phyloP scores from a whole-genome alignment of 2,888 invertebrate species.

The Nesidiocoris tenuis region DNA sequence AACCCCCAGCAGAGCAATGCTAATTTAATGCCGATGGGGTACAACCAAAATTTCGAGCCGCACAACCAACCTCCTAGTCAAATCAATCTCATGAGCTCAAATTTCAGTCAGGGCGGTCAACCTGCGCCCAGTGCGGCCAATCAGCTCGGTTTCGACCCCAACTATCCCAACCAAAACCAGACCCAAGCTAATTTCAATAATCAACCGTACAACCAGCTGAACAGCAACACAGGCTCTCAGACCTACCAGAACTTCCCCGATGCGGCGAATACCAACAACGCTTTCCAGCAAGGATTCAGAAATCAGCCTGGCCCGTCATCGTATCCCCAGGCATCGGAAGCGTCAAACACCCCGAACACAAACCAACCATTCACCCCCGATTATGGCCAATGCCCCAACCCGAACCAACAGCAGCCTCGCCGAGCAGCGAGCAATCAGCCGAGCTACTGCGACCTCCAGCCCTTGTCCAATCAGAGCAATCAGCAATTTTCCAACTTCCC shows the following conservation, averaged over 20 bases:
- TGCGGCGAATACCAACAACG: background rate
- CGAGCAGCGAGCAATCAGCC: constrained; percentile 21
- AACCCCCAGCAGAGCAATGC: background rate
- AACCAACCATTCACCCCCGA: background rate
- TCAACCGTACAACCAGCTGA: constrained; percentile 4
- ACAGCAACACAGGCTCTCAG: background rate
- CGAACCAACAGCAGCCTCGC: background rate
- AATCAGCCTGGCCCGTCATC: background rate
- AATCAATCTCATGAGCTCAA: background rate
- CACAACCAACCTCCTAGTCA: background rate
- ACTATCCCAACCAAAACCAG: background rate
- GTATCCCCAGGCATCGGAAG: background rate
- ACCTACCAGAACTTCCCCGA: constrained; percentile 6
- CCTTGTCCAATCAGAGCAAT: background rate
- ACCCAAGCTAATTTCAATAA: background rate
- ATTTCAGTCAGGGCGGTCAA: background rate
- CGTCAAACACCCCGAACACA: background rate
- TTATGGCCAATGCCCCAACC: background rate
- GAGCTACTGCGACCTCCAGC: background rate
- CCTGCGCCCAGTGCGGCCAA: background rate
- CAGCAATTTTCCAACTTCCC: background rate
- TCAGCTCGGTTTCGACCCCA: background rate
- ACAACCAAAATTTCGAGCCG: background rate
- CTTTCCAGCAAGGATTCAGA: constrained; percentile 15
- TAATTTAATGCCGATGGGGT: background rate